Conservation (phyloP, 2,888 invertebrate species). For the Cepaea hortensis region DNA sequence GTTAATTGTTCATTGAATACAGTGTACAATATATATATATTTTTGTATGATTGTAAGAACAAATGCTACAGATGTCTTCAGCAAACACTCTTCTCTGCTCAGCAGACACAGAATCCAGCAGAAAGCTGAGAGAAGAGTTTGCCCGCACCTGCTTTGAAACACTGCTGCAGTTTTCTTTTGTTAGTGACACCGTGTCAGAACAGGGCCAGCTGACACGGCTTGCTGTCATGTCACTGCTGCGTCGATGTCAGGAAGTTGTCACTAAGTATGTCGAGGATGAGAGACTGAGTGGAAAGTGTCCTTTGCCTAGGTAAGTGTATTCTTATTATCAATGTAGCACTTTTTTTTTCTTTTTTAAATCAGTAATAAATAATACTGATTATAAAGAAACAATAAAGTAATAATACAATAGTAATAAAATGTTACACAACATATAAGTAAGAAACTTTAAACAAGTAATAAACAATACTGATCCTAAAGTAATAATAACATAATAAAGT, state of each 20-base stretch:
- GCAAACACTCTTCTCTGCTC: conserved; percentile 7
- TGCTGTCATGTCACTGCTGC: conserved; percentile 93
- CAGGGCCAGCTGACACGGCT: conserved; percentile 79
- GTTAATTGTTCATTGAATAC: too few species aligned
- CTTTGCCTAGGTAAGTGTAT: conserved; percentile 83
- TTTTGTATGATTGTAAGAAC: too few species aligned
- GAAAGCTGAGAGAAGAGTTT: conserved; percentile 91
- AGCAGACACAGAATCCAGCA: conserved; percentile 85
- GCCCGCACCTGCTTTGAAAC: conserved; percentile 98
- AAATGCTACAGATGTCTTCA: not conserved
- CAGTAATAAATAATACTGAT: too few species aligned
- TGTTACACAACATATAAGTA: too few species aligned
- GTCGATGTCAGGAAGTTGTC: conserved; percentile 94
- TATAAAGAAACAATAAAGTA: too few species aligned
- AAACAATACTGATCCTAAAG: too few species aligned
- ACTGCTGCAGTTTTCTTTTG: conserved; percentile 90
- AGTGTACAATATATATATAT: too few species aligned
- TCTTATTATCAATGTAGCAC: not conserved
- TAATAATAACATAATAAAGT: too few species aligned
- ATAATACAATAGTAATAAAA: too few species aligned
- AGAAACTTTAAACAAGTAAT: not conserved
- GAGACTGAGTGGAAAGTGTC: conserved; percentile 88
- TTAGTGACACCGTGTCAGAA: conserved; percentile 73
- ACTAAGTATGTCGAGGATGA: conserved; percentile 91
- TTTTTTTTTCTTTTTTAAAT: not conserved